Conservation (phyloP, 2,797 vertebrate species). For the Esox masquinongy region DNA sequence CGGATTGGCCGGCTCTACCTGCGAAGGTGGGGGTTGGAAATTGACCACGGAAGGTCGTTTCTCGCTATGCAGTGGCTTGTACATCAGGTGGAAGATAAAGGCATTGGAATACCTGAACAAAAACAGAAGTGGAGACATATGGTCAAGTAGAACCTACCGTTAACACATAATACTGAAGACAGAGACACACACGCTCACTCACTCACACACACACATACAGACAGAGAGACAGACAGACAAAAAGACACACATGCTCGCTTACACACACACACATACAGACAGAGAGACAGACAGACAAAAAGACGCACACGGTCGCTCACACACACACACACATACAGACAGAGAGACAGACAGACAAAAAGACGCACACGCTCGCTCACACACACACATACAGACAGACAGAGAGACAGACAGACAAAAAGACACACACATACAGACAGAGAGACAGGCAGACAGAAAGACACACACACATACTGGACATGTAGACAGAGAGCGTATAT, state of each 20-base stretch:
- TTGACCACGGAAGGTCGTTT: background rate
- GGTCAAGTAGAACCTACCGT: too few species aligned
- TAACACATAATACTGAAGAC: too few species aligned
- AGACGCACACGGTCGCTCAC: too few species aligned
- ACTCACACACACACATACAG: too few species aligned
- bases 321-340: background rate
- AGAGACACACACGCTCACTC: too few species aligned
- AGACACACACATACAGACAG: too few species aligned
- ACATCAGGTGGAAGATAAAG: conserved; percentile 5
- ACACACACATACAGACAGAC: background rate
- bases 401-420: too few species aligned
- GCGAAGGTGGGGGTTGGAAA: background rate
- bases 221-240: background rate
- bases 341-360: background rate
- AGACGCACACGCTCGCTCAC: too few species aligned
- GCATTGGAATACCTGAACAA: background rate
- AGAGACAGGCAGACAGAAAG: background rate
- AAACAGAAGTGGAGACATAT: too few species aligned
- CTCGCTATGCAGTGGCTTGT: background rate
- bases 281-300: background rate
- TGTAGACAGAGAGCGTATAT: background rate
- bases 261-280: background rate
- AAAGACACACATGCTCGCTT: too few species aligned
- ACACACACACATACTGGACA: background rate
- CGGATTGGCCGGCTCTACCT: background rate